phyloP scores from a whole-genome alignment of 2,113 vertebrate genomes.

The Tamias sibiricus region DNA sequence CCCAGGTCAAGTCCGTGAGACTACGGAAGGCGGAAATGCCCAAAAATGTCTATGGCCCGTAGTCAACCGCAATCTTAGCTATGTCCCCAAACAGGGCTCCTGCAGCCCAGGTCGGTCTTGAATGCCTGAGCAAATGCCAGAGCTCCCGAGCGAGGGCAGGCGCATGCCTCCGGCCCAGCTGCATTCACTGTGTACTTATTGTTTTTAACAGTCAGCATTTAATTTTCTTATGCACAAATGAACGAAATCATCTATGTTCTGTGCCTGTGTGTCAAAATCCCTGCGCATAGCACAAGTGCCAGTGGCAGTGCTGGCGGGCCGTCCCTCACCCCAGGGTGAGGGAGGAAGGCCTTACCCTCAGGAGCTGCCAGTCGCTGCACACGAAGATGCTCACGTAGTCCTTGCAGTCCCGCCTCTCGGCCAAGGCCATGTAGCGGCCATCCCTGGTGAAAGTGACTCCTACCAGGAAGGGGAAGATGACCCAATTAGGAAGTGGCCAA shows the following conservation, averaged over 20 bases:
- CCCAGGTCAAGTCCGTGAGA: no score
- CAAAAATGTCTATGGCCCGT: no score
- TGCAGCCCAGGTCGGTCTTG: not conserved
- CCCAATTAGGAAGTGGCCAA: accelerated
- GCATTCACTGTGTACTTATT: not conserved
- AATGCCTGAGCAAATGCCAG: no score
- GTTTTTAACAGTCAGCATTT: not conserved
- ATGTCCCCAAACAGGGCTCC: no score
- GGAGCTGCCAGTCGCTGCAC: constrained; percentile 97
- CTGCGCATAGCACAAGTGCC: accelerated
- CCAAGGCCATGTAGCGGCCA: constrained; percentile 95
- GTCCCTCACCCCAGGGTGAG: no score
- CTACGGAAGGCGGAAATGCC: no score
- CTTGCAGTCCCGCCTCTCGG: constrained; percentile 96
- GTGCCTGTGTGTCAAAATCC: accelerated
- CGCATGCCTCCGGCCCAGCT: no score
- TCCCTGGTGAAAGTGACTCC: constrained; percentile 95
- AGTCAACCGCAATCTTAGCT: no score
- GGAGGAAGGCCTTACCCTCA: constrained; percentile 90
- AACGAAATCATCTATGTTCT: accelerated
- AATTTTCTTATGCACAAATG: accelerated
- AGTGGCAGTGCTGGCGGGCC: accelerated
- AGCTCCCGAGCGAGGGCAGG: not conserved
- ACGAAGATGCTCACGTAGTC: constrained; percentile 97
- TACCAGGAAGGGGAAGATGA: constrained; percentile 17